A percentile compares a stretch with the other conserved stretches of the same genome.
Conservation (phyloP, 2,113 vertebrate genomes). For the Cromileptes altivelis region DNA sequence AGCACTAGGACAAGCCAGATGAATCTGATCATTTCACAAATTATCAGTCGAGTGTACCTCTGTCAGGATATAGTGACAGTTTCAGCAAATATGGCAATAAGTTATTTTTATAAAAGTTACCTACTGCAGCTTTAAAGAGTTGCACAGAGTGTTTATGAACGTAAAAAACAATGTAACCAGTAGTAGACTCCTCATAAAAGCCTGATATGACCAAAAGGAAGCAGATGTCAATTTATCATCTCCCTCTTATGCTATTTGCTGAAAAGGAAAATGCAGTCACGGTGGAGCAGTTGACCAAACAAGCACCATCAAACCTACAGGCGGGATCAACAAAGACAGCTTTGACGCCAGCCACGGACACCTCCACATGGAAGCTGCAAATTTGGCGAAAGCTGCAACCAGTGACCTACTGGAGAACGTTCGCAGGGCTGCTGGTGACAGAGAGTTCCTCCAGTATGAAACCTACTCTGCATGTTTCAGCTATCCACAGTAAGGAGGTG, state of each 20-base stretch:
- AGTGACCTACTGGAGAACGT: slow-evolving; percentile 74
- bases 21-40: too few relatives aligned
- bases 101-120: too few relatives aligned
- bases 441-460: slow-evolving; percentile 70
- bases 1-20: too few relatives aligned
- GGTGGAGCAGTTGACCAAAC: slow-evolving; percentile 61
- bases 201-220: neutral
- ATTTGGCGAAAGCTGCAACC: slow-evolving; percentile 70
- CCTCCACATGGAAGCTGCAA: slow-evolving; percentile 67
- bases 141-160: neutral
- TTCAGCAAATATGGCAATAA: too few relatives aligned
- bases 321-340: slow-evolving; percentile 82
- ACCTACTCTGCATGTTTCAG: neutral
- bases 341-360: slow-evolving; percentile 56
- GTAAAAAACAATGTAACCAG: neutral
- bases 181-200: neutral
- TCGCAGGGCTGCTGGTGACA: slow-evolving; percentile 61
- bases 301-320: slow-evolving; percentile 42
- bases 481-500: neutral
- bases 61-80: too few relatives aligned
- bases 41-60: too few relatives aligned
- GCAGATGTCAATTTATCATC: neutral
- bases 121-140: too few relatives aligned
- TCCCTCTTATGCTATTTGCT: neutral
- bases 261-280: slow-evolving; percentile 82